Evolutionary conservation across 2,888 invertebrate species (phyloP), one percentile per base, ranked within the genome.

Genomic region (Microctonus hyperodae): DNA sequence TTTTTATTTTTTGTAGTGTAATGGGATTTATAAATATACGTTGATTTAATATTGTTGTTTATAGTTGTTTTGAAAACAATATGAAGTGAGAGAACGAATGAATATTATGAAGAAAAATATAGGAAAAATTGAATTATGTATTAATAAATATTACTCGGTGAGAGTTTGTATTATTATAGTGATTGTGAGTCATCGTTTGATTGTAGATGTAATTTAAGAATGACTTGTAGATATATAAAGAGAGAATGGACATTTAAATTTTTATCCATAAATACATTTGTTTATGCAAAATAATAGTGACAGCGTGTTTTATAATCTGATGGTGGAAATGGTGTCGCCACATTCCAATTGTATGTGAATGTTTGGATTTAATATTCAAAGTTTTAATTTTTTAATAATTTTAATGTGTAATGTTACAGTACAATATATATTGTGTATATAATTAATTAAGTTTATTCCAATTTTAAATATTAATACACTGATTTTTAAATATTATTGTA

Each of bases 121-220:
- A 10, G 7, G 28, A 28, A 28, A 44, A 51, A 20, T 20, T n/a
- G n/a, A n/a, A n/a, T n/a, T n/a, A n/a, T 10, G 60, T 25, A 28
- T 40, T 16, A 48, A 23, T 25, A 22, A 33, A 33, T 20, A 53
- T 10, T 53, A 13, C 7, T 33, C 22, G 7, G 20, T 31, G 35
- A 22, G 51, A 61, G 51, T 65, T 59, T n/a, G n/a, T n/a, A n/a
- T n/a, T n/a, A n/a, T n/a, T 59, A 60, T 56, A 67, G 69, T 60
- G 67, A 66, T 70, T 72, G 69, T 77, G 78, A 75, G 73, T 76
- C 76, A 79, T 70, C 7, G 6, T n/a, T 75, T 67, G 66, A 63
- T 66, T 48, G 61, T 20, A 56, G 63, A 66, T 33, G 58, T 58
- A 50, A 37, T 56, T 51, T 48, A 35, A 62, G 22, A 40, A 63